Percentiles rank a stretch among this genome's conserved stretches.
These are phyloP conservation scores for Drosophila heteroneura DNA, from an alignment of 2,888 invertebrate genomes.

Conservation along the genomic window DNA sequence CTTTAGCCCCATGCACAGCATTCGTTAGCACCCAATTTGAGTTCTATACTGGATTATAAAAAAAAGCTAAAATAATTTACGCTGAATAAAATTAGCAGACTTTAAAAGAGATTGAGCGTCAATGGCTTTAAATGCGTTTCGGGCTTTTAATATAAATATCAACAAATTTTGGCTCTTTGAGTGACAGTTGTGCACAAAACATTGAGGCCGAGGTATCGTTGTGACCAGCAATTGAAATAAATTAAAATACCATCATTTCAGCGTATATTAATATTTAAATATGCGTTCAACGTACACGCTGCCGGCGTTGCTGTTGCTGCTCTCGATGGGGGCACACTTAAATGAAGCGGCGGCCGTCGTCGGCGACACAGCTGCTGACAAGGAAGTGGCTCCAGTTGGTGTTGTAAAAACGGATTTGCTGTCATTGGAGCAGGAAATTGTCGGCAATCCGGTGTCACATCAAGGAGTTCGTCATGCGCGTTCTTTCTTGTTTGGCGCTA, in stretches of 20 bases:
- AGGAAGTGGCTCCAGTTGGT: slow-evolving; percentile 75
- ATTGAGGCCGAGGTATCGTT: slow-evolving; percentile 30
- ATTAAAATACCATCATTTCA: slow-evolving; percentile 58
- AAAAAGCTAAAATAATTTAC: slow-evolving; percentile 40
- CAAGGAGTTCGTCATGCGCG: slow-evolving; percentile 45
- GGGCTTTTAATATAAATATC: slow-evolving; percentile 56
- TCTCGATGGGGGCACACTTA: slow-evolving; percentile 23
- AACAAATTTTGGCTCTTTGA: slow-evolving; percentile 37
- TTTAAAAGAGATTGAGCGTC: slow-evolving; percentile 31
- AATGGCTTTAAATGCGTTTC: slow-evolving; percentile 32
- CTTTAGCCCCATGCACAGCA: slow-evolving; percentile 18
- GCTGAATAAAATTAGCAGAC: slow-evolving; percentile 56
- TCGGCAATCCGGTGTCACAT: slow-evolving; percentile 57
- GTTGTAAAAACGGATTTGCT: slow-evolving; percentile 76
- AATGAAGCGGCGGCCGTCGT: slow-evolving; percentile 25
- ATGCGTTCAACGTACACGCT: slow-evolving; percentile 50
- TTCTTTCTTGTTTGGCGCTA: slow-evolving; percentile 50
- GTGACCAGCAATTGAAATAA: slow-evolving; percentile 49
- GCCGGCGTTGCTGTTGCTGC: slow-evolving; percentile 47
- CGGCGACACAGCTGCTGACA: slow-evolving; percentile 65
- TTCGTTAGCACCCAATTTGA: slow-evolving; percentile 48
- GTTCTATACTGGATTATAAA: slow-evolving; percentile 1
- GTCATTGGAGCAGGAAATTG: slow-evolving; percentile 78
- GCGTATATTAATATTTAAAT: slow-evolving; percentile 63
- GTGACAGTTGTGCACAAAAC: slow-evolving; percentile 56